Percentiles rank a stretch among this genome's conserved stretches.
Conservation (phyloP, 2,113 vertebrate species). For the Pantherophis guttatus region DNA sequence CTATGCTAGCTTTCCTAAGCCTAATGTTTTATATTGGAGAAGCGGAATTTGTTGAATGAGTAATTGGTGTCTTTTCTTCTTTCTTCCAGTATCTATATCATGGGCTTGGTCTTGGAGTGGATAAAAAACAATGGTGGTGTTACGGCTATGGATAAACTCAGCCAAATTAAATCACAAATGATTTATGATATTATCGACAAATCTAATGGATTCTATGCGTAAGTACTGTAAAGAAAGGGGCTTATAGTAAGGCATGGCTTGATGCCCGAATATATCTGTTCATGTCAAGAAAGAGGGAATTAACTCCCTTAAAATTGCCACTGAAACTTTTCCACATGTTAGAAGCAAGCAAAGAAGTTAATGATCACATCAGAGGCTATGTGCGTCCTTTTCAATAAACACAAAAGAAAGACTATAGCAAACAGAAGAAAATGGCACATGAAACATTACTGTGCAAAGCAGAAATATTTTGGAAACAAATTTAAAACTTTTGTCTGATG, state of each 20-base stretch:
- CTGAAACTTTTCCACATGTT: neutral
- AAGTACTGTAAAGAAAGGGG: constrained; percentile 55
- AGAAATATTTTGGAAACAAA: constrained; percentile 1
- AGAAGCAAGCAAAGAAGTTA: neutral
- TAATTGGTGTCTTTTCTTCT: constrained; percentile 1
- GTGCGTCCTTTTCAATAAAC: neutral
- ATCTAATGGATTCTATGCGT: constrained; percentile 91
- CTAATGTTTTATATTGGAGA: neutral
- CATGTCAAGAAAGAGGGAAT: neutral
- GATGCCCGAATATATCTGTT: neutral
- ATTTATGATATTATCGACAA: constrained; percentile 87
- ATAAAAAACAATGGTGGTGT: constrained; percentile 88
- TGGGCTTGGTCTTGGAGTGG: constrained; percentile 92
- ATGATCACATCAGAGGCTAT: neutral
- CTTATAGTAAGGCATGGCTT: neutral
- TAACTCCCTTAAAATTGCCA: neutral
- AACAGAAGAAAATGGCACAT: neutral
- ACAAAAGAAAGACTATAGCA: neutral
- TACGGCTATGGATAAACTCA: constrained; percentile 83
- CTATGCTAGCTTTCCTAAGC: neutral
- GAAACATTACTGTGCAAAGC: neutral
- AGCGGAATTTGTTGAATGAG: neutral
- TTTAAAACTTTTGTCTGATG: neutral
- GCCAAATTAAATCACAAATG: constrained; percentile 81
- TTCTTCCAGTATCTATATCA: constrained; percentile 86